Base-by-base conservation (phyloP, 2,797 vertebrate genomes). In the Sylvilagus floridanus region DNA sequence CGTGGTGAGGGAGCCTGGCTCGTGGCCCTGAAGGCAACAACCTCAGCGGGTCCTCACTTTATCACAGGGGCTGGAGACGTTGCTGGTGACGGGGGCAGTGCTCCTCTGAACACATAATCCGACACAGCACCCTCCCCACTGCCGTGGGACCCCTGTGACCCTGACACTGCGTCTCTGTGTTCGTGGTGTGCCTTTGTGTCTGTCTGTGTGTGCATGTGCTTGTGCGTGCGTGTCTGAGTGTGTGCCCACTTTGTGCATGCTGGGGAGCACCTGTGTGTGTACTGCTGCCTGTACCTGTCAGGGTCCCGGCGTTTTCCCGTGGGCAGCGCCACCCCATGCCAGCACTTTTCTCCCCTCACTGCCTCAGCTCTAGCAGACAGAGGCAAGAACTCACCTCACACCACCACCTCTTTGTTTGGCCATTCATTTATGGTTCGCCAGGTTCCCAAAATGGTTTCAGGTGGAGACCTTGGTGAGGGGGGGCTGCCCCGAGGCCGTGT, bases 371-470 rank as follows among this genome's bases (percentile, higher is more conserved):
- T 12, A 68, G 57, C 75, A 69, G 87, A 47, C 30, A 92, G 32
- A 57, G 5, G 22, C 28, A 35, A 77, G 71, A n/a, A 78, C 54
- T 26, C 14, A 35, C 37, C 19, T 84, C 71, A 60, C 19, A 47
- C 22, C 21, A 26, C 24, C 7, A 78, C 1, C 72, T 86, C 54
- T 85, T 79, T 72, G 84, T 71, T 92, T 42, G 14, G 63, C 73
- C 85, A 62, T 85, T 90, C 92, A 73, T 93, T 92, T 95, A 96
- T 94, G 85, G 93, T 37, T 9, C 17, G 32, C 47, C 13, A 1
- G n/a, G n/a, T 90, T 78, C 30, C 78, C 84, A 83, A 93, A 89
- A 66, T 66, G 73, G n/a, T 37, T 10, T 30, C 57, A 95, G 72
- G 63, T 71, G 71, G 89, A 96, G 77, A 86, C 37, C 22, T 32